Evolutionary conservation across 2,113 vertebrate species (phyloP), one percentile per base, ranked within the genome.

Genomic region (Ornithorhynchus anatinus): DNA sequence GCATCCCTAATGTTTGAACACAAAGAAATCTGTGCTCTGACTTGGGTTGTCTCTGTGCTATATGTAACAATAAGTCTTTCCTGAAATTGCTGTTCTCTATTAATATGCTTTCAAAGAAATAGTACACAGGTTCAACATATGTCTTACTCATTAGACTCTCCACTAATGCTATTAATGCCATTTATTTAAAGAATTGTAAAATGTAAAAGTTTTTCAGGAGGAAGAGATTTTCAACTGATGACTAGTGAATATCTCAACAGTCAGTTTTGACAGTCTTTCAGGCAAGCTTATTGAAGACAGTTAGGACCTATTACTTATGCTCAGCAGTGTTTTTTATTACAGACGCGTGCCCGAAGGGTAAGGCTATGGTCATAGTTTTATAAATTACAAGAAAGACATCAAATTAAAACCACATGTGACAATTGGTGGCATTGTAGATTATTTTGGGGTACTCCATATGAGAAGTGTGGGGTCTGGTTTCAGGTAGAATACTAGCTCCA

Each of bases 291-390:
- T 72, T 47, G 66, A 60, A 79, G 19, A 48, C 10, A 79, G 45
- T 53, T 72, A 69, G 62, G 66, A 75, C 53, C 52, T 6, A 81
- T 84, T 81, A 83, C 81, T 85, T 77, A 64, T 84, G 22, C 36
- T 59, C 63, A 75, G 36, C 20, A 42, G 37, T 75, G 43, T 59
- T 77, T 73, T 80, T 78, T 64, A 73, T 73, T 78, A 79, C 54
- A 32, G 44, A 72, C 52, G 56, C 75, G 25, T 67, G 67, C 52
- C 62, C 47, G 79, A 63, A 84, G 63, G 47, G 66, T 69, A 53
- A 81, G 12, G 52, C 51, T 72, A 44, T 57, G 52, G 59, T 17
- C 6, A 31, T 40, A 19, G 6, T 59, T 43, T 77, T 59, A 71
- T 67, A 69, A 75, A 72, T 77, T 59, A 35, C 72, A 72, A 81